A percentile compares a stretch with the other conserved stretches of the same genome.
Evolutionary conservation across 2,888 invertebrate species (phyloP).

Genomic region (Eretmocerus hayati): DNA sequence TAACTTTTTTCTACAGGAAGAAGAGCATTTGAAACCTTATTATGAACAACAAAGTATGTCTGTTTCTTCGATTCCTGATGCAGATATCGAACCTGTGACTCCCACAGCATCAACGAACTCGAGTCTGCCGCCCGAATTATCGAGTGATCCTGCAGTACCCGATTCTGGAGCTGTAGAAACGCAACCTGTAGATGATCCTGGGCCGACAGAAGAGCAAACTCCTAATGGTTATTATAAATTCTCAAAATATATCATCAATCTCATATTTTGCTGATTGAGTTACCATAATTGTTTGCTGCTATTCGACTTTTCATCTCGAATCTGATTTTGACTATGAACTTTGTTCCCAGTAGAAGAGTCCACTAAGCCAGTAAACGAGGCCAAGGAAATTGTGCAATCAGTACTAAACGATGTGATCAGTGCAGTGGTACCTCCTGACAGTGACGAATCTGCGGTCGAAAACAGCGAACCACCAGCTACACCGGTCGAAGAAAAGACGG

Average conservation of each 20-base stretch:
- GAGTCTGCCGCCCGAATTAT: not conserved
- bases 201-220: slow-evolving; percentile 14
- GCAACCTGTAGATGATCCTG: slow-evolving; percentile 13
- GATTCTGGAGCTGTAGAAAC: not conserved
- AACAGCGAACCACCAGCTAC: not conserved
- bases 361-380: slow-evolving; percentile 31
- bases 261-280: too few species aligned
- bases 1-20: too few species aligned
- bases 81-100: slow-evolving; percentile 27
- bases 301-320: too few species aligned
- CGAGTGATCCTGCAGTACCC: not conserved
- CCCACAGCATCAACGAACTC: slow-evolving; percentile 6
- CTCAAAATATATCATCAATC: too few species aligned
- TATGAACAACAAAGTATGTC: slow-evolving; percentile 26
- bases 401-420: slow-evolving; percentile 41
- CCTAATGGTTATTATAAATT: too few species aligned
- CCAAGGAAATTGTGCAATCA: slow-evolving; percentile 33
- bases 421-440: not conserved
- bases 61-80: slow-evolving; percentile 23
- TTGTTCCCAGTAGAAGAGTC: too few species aligned
- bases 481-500: not conserved
- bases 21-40: slow-evolving; percentile 31
- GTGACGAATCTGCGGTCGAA: not conserved
- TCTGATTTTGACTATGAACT: too few species aligned
- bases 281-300: too few species aligned